Evolutionary conservation across 2,797 vertebrate genomes (phyloP), one percentile per base, ranked within the genome.

Genomic region (Sparus aurata): DNA sequence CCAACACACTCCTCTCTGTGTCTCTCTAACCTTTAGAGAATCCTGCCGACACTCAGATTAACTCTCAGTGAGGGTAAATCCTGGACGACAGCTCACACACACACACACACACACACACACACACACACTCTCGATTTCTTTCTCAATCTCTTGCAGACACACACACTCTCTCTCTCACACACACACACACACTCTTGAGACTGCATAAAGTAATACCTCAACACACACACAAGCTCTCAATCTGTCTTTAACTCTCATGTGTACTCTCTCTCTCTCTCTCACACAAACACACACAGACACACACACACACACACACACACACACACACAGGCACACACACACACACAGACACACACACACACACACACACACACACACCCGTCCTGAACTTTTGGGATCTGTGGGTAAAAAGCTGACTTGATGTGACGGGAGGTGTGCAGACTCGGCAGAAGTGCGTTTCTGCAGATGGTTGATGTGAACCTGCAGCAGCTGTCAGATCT

Each of bases 401-500:
- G 81, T 71, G 75, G 64, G 77, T 83, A 89, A 88, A 89, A 82
- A 89, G 90, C 90, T 92, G 89, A 92, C 88, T 65, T 82, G 89
- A 92, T 87, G 85, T 90, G 88, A 93, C 27, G 70, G 83, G 83
- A 84, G 87, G 84, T 85, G 77, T 91, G 91, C 89, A 30, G 84
- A 90, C 84, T 92, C 87, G 17, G 90, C 90, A 90, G 82, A 92
- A 91, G 22, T 69, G 78, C 52, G 59, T 22, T 74, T 80, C 77
- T 87, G 85, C 87, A 84, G 87, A 85, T 69, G 75, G 81, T 79
- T 83, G 89, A 87, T 84, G 85, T 84, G 86, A 91, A 91, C 85
- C 86, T 88, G 88, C 88, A 86, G 88, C 86, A 84, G 86, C 90
- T 91, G 92, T 93, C 92, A 92, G 83, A 83, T 85, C 85, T 89